A percentile compares a stretch with the other conserved stretches of the same genome.
These are phyloP conservation scores for Nanorana parkeri DNA, from an alignment of 2,113 vertebrate genomes.

Conservation along the genomic window DNA sequence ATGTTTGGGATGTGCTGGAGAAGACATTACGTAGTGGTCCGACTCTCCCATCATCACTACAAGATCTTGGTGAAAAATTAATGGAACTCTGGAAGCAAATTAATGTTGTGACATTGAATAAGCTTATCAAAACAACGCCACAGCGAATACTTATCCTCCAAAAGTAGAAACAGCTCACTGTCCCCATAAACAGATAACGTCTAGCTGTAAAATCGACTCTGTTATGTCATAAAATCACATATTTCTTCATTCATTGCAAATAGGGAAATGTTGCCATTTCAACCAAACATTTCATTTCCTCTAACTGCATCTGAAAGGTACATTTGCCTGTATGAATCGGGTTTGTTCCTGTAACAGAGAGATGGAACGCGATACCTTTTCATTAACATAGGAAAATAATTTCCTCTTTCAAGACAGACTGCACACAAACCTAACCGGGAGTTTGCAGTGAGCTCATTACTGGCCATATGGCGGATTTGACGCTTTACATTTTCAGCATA, in stretches of 20 bases:
- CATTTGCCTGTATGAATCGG: conserved; percentile 70
- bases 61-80: no score
- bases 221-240: conserved; percentile 10
- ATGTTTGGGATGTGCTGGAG: no score
- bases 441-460: conserved; percentile 63
- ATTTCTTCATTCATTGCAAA: conserved; percentile 55
- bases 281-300: conserved; percentile 63
- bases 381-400: conserved; percentile 67
- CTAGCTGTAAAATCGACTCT: background rate
- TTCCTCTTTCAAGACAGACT: conserved; percentile 70
- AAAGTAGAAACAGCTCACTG: no score
- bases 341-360: conserved; percentile 68
- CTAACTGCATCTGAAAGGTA: conserved; percentile 71
- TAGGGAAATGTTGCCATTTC: conserved; percentile 65
- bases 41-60: no score
- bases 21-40: no score
- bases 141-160: no score
- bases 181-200: background rate
- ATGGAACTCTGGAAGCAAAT: no score
- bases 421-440: conserved; percentile 67
- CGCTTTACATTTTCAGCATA: conserved; percentile 44
- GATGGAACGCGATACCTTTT: conserved; percentile 72
- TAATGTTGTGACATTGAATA: no score
- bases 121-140: no score
- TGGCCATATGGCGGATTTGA: conserved; percentile 54